Evolutionary conservation across 1,140 invertebrate species (phyloP), one percentile per base, ranked within the genome.

Genomic region (Hestina assimilis): DNA sequence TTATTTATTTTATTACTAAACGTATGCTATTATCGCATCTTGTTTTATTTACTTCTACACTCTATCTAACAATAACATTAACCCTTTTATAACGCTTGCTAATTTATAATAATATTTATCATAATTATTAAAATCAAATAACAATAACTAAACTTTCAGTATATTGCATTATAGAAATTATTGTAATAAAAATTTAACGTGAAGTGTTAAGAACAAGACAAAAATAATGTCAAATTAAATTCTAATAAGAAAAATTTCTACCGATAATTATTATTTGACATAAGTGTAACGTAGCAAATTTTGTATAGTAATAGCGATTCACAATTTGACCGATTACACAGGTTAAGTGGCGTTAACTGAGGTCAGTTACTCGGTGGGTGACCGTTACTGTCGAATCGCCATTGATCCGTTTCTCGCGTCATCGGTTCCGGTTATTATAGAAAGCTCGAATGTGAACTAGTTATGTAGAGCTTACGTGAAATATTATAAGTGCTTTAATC

Each of bases 301-400:
- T n/a, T n/a, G n/a, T n/a, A n/a, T n/a, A n/a, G n/a, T n/a, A n/a
- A n/a, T n/a, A 48, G 20, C 38, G 29, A 58, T 58, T 58, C 47
- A 51, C 55, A 58, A 35, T 40, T 58, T 58, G 55, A 58, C 55
- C 55, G 55, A 58, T 58, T 58, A 58, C 35, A 45, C 42, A 41
- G 57, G 57, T 59, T 59, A 59, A 59, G 50, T 59, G 42, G 50
- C 57, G 57, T 59, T 59, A 59, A 59, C 57, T 59, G 24, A 59
- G 57, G 57, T 59, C 57, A 59, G 57, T 59, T 59, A 59, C 57
- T 59, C 50, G 42, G 43, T 26, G 43, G 57, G 50, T 53, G 57
- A 59, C 57, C 57, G 57, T 59, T 59, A 59, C 52, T 47, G 56
- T 45, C 31, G 31, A 43, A 59, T 53, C 23, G 57, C 50, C 46